A percentile compares a stretch with the other conserved stretches of the same genome.
These are phyloP conservation scores for Drosophila kanapiae DNA, from an alignment of 1,140 invertebrate genomes.

Conservation along the genomic window DNA sequence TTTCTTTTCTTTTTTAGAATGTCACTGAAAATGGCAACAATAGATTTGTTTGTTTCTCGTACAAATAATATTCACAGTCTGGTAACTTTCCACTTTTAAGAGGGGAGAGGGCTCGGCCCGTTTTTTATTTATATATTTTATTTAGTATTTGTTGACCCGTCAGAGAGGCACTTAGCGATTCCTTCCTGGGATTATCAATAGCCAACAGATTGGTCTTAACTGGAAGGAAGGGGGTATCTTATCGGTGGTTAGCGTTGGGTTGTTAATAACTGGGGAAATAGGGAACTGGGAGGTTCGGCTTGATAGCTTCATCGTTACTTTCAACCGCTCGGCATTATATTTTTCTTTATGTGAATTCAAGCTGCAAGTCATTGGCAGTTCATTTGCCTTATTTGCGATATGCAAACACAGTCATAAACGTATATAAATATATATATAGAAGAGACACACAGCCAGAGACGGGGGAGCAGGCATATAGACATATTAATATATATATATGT, in stretches of 20 bases:
- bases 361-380: constrained; percentile 74
- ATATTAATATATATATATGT: neutral
- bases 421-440: constrained; percentile 12
- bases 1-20: constrained; percentile 2
- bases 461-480: neutral
- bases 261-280: constrained; percentile 19
- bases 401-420: constrained; percentile 25
- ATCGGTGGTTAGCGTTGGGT: constrained; percentile 18
- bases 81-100: constrained; percentile 24
- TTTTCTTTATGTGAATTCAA: neutral
- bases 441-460: constrained; percentile 4
- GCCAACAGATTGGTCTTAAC: neutral
- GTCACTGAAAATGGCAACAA: constrained; percentile 1
- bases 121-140: neutral
- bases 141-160: constrained; percentile 10
- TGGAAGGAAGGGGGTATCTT: neutral
- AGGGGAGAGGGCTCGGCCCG: constrained; percentile 1
- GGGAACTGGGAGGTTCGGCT: neutral
- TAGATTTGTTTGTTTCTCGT: neutral
- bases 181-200: constrained; percentile 16
- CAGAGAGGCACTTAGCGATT: constrained; percentile 16
- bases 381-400: constrained; percentile 53
- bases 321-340: neutral
- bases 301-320: constrained; percentile 54
- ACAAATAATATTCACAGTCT: constrained; percentile 5